Evolutionary conservation across 2,113 vertebrate species (phyloP).

Genomic region (Varanus komodoensis): DNA sequence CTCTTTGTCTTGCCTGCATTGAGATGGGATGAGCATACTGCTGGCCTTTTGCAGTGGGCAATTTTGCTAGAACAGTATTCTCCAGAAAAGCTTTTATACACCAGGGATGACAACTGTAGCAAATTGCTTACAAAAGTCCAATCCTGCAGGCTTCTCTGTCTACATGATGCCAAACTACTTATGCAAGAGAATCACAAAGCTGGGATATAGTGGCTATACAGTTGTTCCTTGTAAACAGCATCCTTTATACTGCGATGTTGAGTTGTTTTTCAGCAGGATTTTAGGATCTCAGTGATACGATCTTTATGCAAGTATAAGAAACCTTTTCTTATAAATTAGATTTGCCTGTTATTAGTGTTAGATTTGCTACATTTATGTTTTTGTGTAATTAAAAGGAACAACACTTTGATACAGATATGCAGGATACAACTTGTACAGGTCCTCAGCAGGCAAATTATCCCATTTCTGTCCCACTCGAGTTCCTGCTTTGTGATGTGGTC

Average conservation of each 20-base stretch:
- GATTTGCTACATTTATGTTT: background rate
- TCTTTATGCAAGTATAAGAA: background rate
- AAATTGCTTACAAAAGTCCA: constrained; percentile 63
- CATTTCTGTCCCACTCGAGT: background rate
- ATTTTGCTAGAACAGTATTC: constrained; percentile 71
- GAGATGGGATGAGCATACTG: constrained; percentile 60
- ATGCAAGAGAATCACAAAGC: background rate
- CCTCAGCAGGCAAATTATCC: background rate
- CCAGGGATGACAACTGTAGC: constrained; percentile 67
- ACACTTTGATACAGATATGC: background rate
- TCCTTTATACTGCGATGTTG: background rate
- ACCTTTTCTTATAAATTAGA: background rate
- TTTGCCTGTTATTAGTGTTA: background rate
- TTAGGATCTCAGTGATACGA: background rate
- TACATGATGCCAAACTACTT: constrained; percentile 41
- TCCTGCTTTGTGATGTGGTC: background rate
- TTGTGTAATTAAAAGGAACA: background rate
- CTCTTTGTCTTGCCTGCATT: constrained; percentile 65
- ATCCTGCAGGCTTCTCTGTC: constrained; percentile 46
- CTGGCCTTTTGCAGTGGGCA: constrained; percentile 64
- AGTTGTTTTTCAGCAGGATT: constrained; percentile 11
- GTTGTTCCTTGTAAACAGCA: constrained; percentile 38
- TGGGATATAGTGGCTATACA: constrained; percentile 32
- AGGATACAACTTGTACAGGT: background rate
- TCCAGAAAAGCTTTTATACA: constrained; percentile 67